Evolutionary conservation across 2,888 invertebrate genomes (phyloP), one percentile per base, ranked within the genome.

Genomic region (Lithophane socia): DNA sequence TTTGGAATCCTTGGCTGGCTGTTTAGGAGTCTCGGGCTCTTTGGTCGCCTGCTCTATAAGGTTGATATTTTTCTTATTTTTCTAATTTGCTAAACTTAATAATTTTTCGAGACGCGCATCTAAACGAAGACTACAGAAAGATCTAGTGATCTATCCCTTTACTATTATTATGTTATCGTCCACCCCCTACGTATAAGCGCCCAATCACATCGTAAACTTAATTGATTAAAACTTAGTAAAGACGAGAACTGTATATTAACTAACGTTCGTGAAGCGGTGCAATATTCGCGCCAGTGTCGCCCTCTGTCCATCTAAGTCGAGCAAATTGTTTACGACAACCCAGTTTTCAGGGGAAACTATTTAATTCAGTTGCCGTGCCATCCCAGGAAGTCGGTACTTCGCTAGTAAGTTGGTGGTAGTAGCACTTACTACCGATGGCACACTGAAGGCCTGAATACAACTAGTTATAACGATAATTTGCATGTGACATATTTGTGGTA

Each of bases 251-350:
- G 84, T 83, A 77, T 75, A 77, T 61, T 44, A 75, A 77, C 65
- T 84, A 73, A 78, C 73, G 72, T 73, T 79, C 76, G 73, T 76
- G 82, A 79, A 79, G 60, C 60, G 67, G 63, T 79, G 85, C 90
- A 88, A 90, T 90, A 89, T 88, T 87, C 86, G 74, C 76, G 71
- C 79, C 56, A 69, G 77, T 86, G 79, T 82, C 79, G 80, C 79
- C 89, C 90, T 87, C 91, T 90, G 87, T 87, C 88, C 89, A 86
- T 88, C 88, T 85, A 87, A 89, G 90, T 90, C 90, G 87, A 86
- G 90, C 90, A 94, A 94, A 95, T 94, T 94, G 94, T 94, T 95
- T 92, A 92, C 92, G 92, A 91, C 92, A 94, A 93, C 93, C 94
- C 90, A 94, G 94, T 95, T 95, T 93, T 93, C 87, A 91, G 89